Conservation (phyloP, 2,113 vertebrate species). For the Hippoglossus stenolepis region DNA sequence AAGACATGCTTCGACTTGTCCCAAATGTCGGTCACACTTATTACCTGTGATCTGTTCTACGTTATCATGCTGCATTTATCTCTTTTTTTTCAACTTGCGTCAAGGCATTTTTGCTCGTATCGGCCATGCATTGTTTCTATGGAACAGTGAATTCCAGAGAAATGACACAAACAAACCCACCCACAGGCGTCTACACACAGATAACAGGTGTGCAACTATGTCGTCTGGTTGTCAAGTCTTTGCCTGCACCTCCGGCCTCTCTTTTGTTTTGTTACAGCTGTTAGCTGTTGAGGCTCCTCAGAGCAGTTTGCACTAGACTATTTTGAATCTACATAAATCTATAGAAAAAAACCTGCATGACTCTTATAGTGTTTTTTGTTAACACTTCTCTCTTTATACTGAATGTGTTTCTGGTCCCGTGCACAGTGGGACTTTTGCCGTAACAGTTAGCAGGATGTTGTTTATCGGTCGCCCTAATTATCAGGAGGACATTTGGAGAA, state of each 20-base stretch:
- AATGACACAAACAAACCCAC: neutral
- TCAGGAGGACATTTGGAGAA: slow-evolving; percentile 50
- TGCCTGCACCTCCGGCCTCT: slow-evolving; percentile 19
- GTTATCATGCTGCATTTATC: slow-evolving; percentile 1
- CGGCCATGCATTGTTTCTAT: slow-evolving; percentile 1
- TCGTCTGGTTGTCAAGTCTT: slow-evolving; percentile 24
- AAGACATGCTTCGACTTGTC: slow-evolving; percentile 40
- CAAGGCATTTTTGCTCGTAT: slow-evolving; percentile 10
- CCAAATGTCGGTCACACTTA: slow-evolving; percentile 1
- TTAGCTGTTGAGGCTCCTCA: slow-evolving; percentile 4
- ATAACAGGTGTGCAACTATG: slow-evolving; percentile 37
- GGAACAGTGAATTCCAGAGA: slow-evolving; percentile 12
- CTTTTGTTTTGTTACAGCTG: slow-evolving; percentile 35
- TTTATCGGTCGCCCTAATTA: slow-evolving; percentile 55
- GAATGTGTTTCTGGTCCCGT: neutral
- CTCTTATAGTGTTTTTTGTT: neutral
- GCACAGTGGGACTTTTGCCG: slow-evolving; percentile 25
- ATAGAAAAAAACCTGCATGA: neutral
- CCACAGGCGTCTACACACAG: neutral
- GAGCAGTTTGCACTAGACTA: neutral
- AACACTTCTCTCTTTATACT: neutral
- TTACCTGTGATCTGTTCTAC: neutral
- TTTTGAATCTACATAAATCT: neutral
- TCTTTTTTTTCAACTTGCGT: neutral
- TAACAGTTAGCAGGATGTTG: slow-evolving; percentile 24